Conservation (phyloP, 2,113 vertebrate species). For the Acanthochromis polyacanthus region DNA sequence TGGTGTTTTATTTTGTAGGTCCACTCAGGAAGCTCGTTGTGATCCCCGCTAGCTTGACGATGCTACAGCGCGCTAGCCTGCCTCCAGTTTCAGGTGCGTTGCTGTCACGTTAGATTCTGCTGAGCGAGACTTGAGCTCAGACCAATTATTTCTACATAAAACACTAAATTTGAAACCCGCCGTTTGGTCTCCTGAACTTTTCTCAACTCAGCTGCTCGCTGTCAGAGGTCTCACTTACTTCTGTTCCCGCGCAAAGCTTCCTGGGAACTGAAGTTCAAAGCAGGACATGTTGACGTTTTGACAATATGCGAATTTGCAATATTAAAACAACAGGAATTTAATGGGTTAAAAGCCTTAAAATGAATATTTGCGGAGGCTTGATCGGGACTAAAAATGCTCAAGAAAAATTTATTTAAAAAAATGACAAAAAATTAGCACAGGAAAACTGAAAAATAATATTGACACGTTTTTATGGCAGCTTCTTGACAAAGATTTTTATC, state of each 20-base stretch:
- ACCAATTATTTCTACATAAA: not conserved
- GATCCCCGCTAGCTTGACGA: not conserved
- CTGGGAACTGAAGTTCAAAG: constrained; percentile 67
- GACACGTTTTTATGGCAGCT: too few species aligned
- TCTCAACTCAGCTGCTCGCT: constrained; percentile 43
- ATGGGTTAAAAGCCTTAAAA: too few species aligned
- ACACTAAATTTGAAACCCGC: not conserved
- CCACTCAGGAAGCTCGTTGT: not conserved
- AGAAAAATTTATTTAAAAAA: too few species aligned
- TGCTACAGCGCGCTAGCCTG: constrained; percentile 35
- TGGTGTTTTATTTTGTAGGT: constrained; percentile 35
- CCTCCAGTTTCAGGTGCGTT: not conserved
- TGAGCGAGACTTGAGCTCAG: rapidly evolving
- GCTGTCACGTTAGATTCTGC: not conserved
- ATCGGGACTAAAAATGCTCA: too few species aligned
- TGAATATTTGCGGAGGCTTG: too few species aligned
- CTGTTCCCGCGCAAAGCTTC: constrained; percentile 33
- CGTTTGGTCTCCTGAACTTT: constrained; percentile 26
- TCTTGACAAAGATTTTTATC: too few species aligned
- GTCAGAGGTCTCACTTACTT: constrained; percentile 26
- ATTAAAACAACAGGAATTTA: too few species aligned
- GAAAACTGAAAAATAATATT: too few species aligned
- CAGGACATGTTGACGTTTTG: not conserved
- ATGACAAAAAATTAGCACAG: too few species aligned
- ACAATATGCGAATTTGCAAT: not conserved